phyloP scores from a whole-genome alignment of 2,888 invertebrate species.

The Erebia aethiops region DNA sequence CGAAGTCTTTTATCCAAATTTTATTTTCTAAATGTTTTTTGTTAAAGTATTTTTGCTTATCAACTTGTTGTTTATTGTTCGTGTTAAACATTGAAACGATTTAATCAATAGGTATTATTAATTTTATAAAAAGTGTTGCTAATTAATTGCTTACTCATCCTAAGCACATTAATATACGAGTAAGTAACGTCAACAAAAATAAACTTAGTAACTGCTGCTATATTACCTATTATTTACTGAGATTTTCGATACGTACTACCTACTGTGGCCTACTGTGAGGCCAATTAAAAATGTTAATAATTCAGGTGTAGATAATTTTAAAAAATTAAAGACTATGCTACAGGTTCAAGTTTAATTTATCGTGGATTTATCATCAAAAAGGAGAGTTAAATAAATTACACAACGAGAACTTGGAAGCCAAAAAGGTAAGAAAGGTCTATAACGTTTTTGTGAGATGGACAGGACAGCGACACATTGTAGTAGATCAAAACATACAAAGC shows the following conservation, averaged over 20 bases:
- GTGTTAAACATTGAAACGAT: too few relatives aligned
- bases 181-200: too few relatives aligned
- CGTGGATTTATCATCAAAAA: not conserved
- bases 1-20: constrained; percentile 5
- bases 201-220: too few relatives aligned
- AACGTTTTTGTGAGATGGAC: constrained; percentile 18
- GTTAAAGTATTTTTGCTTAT: not conserved
- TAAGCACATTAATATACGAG: too few relatives aligned
- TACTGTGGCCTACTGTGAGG: too few relatives aligned
- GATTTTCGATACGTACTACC: too few relatives aligned
- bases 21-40: not conserved
- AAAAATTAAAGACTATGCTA: not conserved
- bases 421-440: constrained; percentile 13
- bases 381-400: constrained; percentile 11
- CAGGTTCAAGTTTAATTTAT: too few relatives aligned
- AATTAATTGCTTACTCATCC: too few relatives aligned
- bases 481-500: not conserved
- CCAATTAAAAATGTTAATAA: too few relatives aligned
- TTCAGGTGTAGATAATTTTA: not conserved
- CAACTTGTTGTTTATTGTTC: not conserved
- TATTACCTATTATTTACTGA: too few relatives aligned
- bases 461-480: constrained; percentile 5
- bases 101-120: too few relatives aligned
- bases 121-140: too few relatives aligned
- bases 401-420: constrained; percentile 11